A percentile compares a stretch with the other conserved stretches of the same genome.
These are phyloP conservation scores for Drosophila niveifrons DNA, from an alignment of 2,888 invertebrate genomes.

Conservation along the genomic window DNA sequence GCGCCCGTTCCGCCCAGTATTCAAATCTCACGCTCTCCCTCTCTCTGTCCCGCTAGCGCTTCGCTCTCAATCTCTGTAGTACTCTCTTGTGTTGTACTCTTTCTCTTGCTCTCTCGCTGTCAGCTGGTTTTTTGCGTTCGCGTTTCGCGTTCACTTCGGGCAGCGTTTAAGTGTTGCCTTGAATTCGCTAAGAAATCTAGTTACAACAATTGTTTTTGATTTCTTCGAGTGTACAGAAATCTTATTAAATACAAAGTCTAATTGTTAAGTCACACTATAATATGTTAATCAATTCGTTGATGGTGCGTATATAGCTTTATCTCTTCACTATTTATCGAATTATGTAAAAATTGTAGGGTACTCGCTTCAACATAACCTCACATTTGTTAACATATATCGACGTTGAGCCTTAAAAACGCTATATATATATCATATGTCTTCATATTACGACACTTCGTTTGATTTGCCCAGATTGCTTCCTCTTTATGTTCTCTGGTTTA, in stretches of 20 bases:
- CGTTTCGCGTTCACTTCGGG: constrained; percentile 60
- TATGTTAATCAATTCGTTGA: not conserved
- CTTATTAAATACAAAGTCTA: not conserved
- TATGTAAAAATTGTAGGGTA: constrained; percentile 35
- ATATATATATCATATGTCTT: constrained; percentile 15
- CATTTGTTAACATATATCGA: constrained; percentile 20
- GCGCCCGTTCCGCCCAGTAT: not conserved
- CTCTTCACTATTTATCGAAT: constrained; percentile 7
- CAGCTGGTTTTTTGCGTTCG: constrained; percentile 70
- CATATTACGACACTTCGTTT: not conserved
- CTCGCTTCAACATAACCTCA: constrained; percentile 57
- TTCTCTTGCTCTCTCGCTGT: constrained; percentile 31
- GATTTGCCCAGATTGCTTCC: constrained; percentile 8
- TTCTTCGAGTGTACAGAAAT: constrained; percentile 58
- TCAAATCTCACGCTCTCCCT: constrained; percentile 1
- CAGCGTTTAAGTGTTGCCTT: constrained; percentile 75
- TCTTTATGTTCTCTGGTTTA: constrained; percentile 24
- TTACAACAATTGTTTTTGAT: constrained; percentile 43
- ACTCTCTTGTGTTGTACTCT: constrained; percentile 1
- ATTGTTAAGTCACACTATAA: not conserved
- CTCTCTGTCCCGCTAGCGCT: constrained; percentile 15
- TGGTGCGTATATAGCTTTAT: constrained; percentile 32
- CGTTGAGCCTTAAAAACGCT: not conserved
- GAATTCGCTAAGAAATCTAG: constrained; percentile 55
- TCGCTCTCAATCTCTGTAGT: constrained; percentile 25